Conservation (phyloP, 2,888 invertebrate species). For the Euclidia mi region DNA sequence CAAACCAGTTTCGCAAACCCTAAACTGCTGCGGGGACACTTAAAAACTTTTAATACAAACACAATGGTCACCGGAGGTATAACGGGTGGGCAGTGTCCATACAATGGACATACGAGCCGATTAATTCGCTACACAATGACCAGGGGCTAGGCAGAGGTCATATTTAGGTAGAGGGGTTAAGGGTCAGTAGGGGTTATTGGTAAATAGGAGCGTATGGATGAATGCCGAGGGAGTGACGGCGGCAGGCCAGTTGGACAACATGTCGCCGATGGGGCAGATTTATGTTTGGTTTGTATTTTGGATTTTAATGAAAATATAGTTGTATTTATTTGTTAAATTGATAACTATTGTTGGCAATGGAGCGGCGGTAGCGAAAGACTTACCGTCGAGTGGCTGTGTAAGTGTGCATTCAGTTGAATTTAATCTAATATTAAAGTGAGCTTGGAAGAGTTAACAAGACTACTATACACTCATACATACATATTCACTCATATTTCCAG, state of each 20-base stretch:
- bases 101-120: slow-evolving; percentile 86
- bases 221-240: slow-evolving; percentile 82
- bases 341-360: too few species aligned
- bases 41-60: slow-evolving; percentile 84
- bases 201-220: slow-evolving; percentile 81
- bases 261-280: slow-evolving; percentile 76
- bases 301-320: slow-evolving; percentile 22
- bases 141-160: slow-evolving; percentile 84
- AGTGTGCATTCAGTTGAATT: too few species aligned
- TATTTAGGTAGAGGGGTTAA: slow-evolving; percentile 88
- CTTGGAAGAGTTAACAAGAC: too few species aligned
- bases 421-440: too few species aligned
- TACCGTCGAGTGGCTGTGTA: too few species aligned
- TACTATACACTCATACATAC: too few species aligned
- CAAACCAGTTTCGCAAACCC: slow-evolving; percentile 70
- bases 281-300: slow-evolving; percentile 63
- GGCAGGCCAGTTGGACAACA: slow-evolving; percentile 80
- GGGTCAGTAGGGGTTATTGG: slow-evolving; percentile 84
- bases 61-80: slow-evolving; percentile 74
- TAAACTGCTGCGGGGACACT: slow-evolving; percentile 74
- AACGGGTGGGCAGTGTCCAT: slow-evolving; percentile 80
- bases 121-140: slow-evolving; percentile 86
- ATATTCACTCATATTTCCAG: too few species aligned
- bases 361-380: too few species aligned
- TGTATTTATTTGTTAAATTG: not conserved